Base-by-base conservation (phyloP, 1,140 invertebrate species). In the Gerris buenoi region DNA sequence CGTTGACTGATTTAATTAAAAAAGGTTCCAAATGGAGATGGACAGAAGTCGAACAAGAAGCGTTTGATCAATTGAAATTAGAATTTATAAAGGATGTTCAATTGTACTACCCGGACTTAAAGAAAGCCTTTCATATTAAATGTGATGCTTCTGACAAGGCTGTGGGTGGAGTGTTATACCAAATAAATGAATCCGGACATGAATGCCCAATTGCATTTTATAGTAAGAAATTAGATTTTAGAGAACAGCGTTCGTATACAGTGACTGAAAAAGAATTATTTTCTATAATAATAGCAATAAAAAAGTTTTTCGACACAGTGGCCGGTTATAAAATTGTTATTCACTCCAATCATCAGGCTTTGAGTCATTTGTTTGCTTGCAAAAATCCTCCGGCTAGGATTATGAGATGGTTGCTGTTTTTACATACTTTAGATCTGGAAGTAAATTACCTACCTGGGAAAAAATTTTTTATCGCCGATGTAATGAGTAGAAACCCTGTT, bases 211-310 rank as follows among this genome's bases (percentile, higher is more conserved):
- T 46, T 18, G 33, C 33, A 10, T 46, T 46, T 18, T 46, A 46
- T 25, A 61, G 25, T 61, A 61, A 61, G 22, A 61, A 22, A 10
- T 25, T 61, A 22, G 10, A n/a, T 61, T 25, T 13, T 22, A n/a
- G 59, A 22, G 59, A 61, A 25, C n/a, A 61, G 22, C 5, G 25
- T 5, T 10, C 22, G 5, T 61, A 22, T 25, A 61, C 59, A 5
- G 59, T 61, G 3, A 61, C 59, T 5, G 59, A 61, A 61, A 61
- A 61, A 25, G 59, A 61, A 25, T 25, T 61, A 25, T 61, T 5
- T n/a, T n/a, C 59, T 22, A 61, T 61, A 5, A 61, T 61, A 13
- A 25, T 61, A 5, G 59, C 59, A 5, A 22, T 61, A 25, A n/a
- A 25, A 25, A 61, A 61, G 22, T 61, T 61, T 25, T 61, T 10